Evolutionary conservation across 2,113 vertebrate species (phyloP).

Genomic region (human (Homo sapiens)): GRCh38 chr22:35555501-35556000

Average conservation of each 20-base stretch:
- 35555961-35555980: background rate
- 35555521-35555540: accelerated
- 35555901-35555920: background rate
- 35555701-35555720: background rate
- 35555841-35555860: background rate
- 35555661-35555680: background rate
- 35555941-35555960: background rate
- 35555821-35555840: background rate
- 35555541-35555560: accelerated
- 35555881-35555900: accelerated
- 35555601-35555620: accelerated
- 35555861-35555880: background rate
- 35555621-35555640: background rate
- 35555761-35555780: background rate
- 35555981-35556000: background rate
- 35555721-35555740: background rate
- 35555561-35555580: accelerated
- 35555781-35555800: background rate
- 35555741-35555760: background rate
- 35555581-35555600: accelerated
- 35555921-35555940: background rate
- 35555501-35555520: background rate
- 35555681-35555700: background rate
- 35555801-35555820: background rate
- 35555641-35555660: background rate